A percentile compares a stretch with the other conserved stretches of the same genome.
Evolutionary conservation across 2,113 vertebrate species (phyloP).

Genomic region (Centropristis striata): DNA sequence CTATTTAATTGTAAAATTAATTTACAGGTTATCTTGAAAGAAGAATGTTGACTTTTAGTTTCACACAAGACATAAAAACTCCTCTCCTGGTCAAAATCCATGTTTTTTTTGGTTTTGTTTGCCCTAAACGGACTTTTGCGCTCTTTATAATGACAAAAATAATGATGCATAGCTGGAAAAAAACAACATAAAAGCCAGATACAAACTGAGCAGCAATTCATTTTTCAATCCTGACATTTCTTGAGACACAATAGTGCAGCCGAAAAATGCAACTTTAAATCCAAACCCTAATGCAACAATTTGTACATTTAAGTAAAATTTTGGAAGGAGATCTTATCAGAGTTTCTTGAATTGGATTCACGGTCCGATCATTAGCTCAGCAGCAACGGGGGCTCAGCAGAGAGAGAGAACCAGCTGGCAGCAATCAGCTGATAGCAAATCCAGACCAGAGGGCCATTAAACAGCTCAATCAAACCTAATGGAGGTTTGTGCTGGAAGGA

Average conservation of each 20-base stretch:
- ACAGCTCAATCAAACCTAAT: slow-evolving; percentile 77
- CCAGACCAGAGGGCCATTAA: slow-evolving; percentile 76
- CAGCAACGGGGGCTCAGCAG: slow-evolving; percentile 38
- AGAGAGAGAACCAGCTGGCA: slow-evolving; percentile 77
- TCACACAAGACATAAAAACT: too few relatives aligned
- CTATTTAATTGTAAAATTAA: too few relatives aligned
- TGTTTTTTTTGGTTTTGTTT: too few relatives aligned
- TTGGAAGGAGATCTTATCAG: slow-evolving; percentile 34
- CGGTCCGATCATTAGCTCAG: slow-evolving; percentile 61
- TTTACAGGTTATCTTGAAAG: too few relatives aligned
- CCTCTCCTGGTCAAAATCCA: too few relatives aligned
- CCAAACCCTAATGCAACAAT: slow-evolving; percentile 26
- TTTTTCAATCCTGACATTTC: neutral
- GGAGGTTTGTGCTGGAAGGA: slow-evolving; percentile 60
- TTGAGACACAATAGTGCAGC: slow-evolving; percentile 12
- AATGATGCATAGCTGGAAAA: too few relatives aligned
- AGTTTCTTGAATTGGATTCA: slow-evolving; percentile 51
- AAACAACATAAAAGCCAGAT: neutral
- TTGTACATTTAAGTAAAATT: slow-evolving; percentile 26
- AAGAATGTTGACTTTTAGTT: too few relatives aligned
- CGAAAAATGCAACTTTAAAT: slow-evolving; percentile 4
- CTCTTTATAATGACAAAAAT: too few relatives aligned
- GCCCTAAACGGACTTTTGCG: too few relatives aligned
- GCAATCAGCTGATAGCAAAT: slow-evolving; percentile 79
- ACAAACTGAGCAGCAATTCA: neutral